Evolutionary conservation across 2,888 invertebrate species (phyloP).

Genomic region (Scrobipalpa costella): DNA sequence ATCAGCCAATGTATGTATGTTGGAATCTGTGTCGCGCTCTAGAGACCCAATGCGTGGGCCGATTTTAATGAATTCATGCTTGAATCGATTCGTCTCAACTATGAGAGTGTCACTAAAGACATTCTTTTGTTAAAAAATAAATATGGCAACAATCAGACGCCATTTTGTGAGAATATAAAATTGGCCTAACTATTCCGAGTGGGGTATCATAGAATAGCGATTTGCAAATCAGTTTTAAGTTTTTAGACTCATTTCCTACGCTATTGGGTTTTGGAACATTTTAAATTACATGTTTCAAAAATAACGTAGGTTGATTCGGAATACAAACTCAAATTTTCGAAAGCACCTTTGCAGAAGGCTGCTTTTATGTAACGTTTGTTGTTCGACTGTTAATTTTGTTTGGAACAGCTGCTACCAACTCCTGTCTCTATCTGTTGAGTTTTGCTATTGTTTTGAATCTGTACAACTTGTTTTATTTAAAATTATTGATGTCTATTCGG

Average conservation of each 20-base stretch:
- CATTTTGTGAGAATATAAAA: no score
- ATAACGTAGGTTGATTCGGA: neutral
- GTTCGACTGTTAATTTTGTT: constrained; percentile 8
- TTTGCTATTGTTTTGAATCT: neutral
- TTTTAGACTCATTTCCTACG: neutral
- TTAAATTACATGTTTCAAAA: neutral
- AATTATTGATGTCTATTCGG: neutral
- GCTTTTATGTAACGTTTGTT: constrained; percentile 7
- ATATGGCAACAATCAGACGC: no score
- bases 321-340: neutral
- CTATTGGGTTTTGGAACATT: neutral
- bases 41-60: no score
- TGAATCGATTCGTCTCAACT: no score
- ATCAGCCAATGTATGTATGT: no score
- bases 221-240: no score
- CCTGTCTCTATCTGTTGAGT: neutral
- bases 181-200: no score
- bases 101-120: no score
- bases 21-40: no score
- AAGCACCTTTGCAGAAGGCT: neutral
- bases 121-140: no score
- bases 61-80: no score
- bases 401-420: constrained; percentile 7
- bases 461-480: constrained; percentile 1
- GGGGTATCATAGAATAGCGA: no score